Evolutionary conservation across 2,888 invertebrate species (phyloP), one percentile per base, ranked within the genome.

Genomic region (Saturnia pavonia): DNA sequence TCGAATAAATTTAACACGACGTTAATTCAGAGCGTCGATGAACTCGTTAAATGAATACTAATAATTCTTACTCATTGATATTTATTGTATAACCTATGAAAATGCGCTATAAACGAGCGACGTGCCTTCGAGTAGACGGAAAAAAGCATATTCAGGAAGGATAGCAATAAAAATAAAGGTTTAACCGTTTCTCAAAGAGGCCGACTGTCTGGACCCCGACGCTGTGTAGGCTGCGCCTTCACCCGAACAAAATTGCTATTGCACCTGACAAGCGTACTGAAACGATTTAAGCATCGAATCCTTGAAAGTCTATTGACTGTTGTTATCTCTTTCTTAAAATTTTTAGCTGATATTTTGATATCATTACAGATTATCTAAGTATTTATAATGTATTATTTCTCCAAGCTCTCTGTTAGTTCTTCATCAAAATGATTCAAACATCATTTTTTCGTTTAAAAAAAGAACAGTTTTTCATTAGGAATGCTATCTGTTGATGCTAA

Each of bases 181-280:
- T 86, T 82, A 84, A 83, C 82, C 84, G 85, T 83, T 84, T 82
- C 83, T 85, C 82, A 83, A 83, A 84, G 80, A 83, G 85, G 79
- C 77, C 65, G 71, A 48, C 82, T 83, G 86, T 84, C 85, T 86
- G 83, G 82, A 74, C 78, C 77, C 80, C 78, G 78, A 76, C 75
- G 72, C 74, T 71, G 73, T 72, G 74, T 76, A 80, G 81, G 81
- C 77, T 77, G 76, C 73, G 77, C 79, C 77, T 79, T 80, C 70
- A 63, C 71, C 77, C 79, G 80, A 79, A 74, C 79, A 77, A 83
- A 88, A 90, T 89, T 85, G 86, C 83, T 78, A 81, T 82, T 86
- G 86, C 88, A 90, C 89, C 90, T 90, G 91, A 88, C 88, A 70
- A 73, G 76, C 72, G 72, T 77, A 73, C 75, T 54, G 76, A 80